These are phyloP conservation scores for Nilaparvata lugens DNA, from an alignment of 1,140 invertebrate species.

Conservation along the genomic window DNA sequence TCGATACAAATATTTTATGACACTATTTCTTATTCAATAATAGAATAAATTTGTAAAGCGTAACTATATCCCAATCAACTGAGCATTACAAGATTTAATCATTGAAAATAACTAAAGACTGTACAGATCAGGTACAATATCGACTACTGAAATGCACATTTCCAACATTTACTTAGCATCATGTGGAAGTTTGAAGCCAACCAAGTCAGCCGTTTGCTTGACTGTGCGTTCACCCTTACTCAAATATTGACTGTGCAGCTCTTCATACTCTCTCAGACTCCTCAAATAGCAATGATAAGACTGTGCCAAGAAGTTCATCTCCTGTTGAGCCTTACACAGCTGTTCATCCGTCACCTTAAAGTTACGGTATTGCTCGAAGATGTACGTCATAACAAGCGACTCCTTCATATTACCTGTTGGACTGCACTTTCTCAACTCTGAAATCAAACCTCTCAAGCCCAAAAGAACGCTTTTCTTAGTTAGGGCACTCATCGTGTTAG, in stretches of 20 bases:
- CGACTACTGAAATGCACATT: neutral
- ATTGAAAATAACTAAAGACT: neutral
- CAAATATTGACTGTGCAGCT: constrained; percentile 59
- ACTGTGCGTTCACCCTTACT: constrained; percentile 65
- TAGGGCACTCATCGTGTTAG: neutral
- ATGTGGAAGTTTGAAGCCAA: constrained; percentile 77
- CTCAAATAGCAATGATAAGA: constrained; percentile 66
- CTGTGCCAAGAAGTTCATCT: constrained; percentile 56
- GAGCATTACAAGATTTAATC: neutral
- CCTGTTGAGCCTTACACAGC: constrained; percentile 67
- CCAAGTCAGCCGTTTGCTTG: constrained; percentile 66
- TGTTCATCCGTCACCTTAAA: constrained; percentile 68
- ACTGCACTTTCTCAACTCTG: constrained; percentile 46
- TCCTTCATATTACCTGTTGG: constrained; percentile 42
- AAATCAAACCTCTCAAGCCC: constrained; percentile 36
- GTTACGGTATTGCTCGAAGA: constrained; percentile 59
- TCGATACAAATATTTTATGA: too few species aligned
- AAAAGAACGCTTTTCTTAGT: neutral
- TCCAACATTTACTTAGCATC: constrained; percentile 50
- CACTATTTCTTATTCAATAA: too few species aligned
- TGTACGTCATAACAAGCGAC: constrained; percentile 49
- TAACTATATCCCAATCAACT: neutral
- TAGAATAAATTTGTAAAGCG: neutral
- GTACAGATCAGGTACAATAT: neutral
- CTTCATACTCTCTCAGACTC: constrained; percentile 52